Conservation (phyloP, 2,888 invertebrate species). For the Agapostemon virescens region DNA sequence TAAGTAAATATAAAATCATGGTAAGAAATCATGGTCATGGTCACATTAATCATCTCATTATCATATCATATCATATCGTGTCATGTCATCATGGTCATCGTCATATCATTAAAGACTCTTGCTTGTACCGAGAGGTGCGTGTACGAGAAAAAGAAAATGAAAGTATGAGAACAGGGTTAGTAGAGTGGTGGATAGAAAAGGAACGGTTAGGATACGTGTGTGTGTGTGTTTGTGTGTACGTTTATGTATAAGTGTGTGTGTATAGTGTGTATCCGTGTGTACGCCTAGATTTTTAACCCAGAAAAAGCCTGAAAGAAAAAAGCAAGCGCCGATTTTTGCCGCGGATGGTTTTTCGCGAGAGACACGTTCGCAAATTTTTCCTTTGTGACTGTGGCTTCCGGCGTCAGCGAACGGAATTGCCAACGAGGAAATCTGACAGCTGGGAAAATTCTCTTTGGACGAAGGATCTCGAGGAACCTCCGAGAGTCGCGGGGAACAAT, state of each 20-base stretch:
- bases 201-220: neutral
- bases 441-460: neutral
- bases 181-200: neutral
- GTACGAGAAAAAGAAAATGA: conserved; percentile 57
- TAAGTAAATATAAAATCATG: conserved; percentile 78
- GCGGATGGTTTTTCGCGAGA: neutral
- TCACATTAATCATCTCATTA: conserved; percentile 78
- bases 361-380: neutral
- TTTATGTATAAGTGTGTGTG: neutral
- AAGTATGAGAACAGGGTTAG: conserved; percentile 27
- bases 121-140: conserved; percentile 67
- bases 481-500: neutral
- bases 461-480: neutral
- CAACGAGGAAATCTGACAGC: neutral
- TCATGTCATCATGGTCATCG: conserved; percentile 74
- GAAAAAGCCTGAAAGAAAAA: neutral
- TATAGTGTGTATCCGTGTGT: neutral
- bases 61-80: conserved; percentile 74
- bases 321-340: too few species aligned
- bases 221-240: conserved; percentile 6
- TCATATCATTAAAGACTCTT: conserved; percentile 71
- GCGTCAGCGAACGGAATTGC: neutral
- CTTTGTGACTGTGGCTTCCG: neutral
- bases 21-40: conserved; percentile 77
- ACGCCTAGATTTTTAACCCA: neutral